Base-by-base conservation (phyloP, 2,113 vertebrate species). In the Barbus barbus region DNA sequence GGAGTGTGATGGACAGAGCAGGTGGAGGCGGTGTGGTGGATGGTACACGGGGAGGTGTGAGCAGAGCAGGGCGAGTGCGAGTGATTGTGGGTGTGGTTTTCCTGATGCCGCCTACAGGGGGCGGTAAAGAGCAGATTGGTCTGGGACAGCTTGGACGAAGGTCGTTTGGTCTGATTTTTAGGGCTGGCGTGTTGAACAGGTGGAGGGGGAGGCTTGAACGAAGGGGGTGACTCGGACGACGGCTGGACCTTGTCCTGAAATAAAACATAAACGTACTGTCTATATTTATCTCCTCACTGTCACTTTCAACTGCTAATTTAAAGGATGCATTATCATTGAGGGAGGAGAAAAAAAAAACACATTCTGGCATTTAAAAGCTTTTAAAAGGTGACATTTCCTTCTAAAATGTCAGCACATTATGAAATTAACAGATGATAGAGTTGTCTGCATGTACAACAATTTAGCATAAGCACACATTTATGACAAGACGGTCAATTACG, bases 221-320 rank as follows among this genome's bases (percentile, higher is more conserved):
- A 86, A 1, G 95, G 92, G 0, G 93, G 93, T 80, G 93, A 95
- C 4, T 95, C 94, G 0, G 87, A 44, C 72, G 92, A 83, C 36
- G 94, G 85, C 60, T 90, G 94, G 53, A 93, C 78, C 2, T 97
- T 95, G 16, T 95, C 95, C 97, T 99, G 94, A 83, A 73, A 83
- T 22, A 58, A 67, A 76, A 83, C 38, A 65, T 24, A 28, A 82
- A 26, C 9, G 16, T 81, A 36, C 9, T 48, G 12, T 51, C 18
- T 18, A 48, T 13, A 65, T 20, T 71, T 33, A 82, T 71, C 82
- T 31, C 56, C 65, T 82, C 8, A 63, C n/a, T 13, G 16, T 53
- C 12, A 22, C 41, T 78, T 51, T 28, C 26, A 26, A 72, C 28
- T 41, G 48, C 63, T 51, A 33, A 24, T 69, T 71, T 74, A 36